phyloP scores from a whole-genome alignment of 2,113 vertebrate species.

The Amphilophus citrinellus region DNA sequence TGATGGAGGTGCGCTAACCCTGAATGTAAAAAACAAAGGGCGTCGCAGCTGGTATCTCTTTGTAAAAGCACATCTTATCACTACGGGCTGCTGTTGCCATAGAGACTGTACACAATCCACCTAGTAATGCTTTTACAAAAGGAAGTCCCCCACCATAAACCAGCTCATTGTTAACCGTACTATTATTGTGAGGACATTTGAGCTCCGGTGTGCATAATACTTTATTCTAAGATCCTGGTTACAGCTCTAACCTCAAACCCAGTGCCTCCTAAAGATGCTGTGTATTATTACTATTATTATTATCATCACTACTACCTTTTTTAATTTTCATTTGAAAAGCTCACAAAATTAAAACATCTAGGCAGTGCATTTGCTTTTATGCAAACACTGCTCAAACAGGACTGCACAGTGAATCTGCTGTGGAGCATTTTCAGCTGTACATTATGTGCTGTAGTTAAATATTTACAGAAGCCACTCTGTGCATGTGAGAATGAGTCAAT shows the following conservation, averaged over 20 bases:
- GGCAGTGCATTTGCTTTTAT: neutral
- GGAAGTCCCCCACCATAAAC: neutral
- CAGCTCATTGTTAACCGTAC: neutral
- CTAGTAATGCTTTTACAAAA: neutral
- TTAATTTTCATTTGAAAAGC: neutral
- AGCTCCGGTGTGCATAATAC: neutral
- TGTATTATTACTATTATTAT: neutral
- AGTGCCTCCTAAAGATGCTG: neutral
- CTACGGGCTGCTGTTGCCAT: neutral
- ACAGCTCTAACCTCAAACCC: neutral
- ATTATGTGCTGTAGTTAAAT: neutral
- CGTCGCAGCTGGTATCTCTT: neutral
- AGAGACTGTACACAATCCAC: slow-evolving; percentile 11
- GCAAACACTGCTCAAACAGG: neutral
- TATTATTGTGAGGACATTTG: neutral
- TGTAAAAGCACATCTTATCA: neutral
- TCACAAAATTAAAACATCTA: neutral
- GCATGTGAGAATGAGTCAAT: neutral
- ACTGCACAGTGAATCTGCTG: neutral
- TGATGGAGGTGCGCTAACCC: neutral
- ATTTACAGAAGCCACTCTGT: neutral
- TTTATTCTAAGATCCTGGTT: neutral
- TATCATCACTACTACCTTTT: neutral
- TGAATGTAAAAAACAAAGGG: neutral
- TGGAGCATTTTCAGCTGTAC: neutral